Evolutionary conservation across 2,113 vertebrate genomes (phyloP).

Genomic region (Mirza zaza): DNA sequence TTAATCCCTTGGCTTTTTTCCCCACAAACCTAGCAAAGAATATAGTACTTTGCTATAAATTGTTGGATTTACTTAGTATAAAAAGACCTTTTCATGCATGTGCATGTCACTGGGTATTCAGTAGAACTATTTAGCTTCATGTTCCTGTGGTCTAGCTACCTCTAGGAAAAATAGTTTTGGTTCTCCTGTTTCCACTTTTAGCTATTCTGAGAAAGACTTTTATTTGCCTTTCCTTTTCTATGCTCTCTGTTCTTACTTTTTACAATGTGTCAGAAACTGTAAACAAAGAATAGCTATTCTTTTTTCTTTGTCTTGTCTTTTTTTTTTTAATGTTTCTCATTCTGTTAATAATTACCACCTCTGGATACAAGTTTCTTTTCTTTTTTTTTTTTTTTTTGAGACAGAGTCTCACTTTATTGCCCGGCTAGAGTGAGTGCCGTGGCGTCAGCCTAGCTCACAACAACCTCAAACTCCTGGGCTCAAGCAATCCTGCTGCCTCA

Average conservation of each 20-base stretch:
- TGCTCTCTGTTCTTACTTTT: neutral
- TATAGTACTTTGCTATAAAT: neutral
- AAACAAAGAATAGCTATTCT: neutral
- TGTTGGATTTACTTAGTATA: neutral
- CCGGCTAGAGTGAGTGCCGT: no score
- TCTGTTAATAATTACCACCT: neutral
- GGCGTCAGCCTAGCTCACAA: no score
- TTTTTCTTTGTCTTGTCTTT: neutral
- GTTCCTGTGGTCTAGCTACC: neutral
- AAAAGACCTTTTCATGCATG: neutral
- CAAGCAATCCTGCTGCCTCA: no score
- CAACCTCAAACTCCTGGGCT: no score
- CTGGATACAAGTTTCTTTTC: neutral
- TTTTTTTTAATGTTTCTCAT: neutral
- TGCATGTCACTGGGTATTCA: neutral
- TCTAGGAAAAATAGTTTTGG: neutral
- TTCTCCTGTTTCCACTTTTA: neutral
- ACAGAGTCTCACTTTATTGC: no score
- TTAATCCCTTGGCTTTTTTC: neutral
- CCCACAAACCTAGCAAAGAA: neutral
- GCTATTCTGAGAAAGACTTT: neutral
- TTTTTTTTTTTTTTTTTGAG: conserved; percentile 19
- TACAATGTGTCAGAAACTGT: neutral
- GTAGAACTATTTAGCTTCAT: neutral
- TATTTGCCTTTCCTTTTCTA: neutral